Percentiles rank a stretch among this genome's conserved stretches.
These are phyloP conservation scores for Hypothenemus hampei DNA, from an alignment of 1,140 invertebrate genomes.

Conservation along the genomic window DNA sequence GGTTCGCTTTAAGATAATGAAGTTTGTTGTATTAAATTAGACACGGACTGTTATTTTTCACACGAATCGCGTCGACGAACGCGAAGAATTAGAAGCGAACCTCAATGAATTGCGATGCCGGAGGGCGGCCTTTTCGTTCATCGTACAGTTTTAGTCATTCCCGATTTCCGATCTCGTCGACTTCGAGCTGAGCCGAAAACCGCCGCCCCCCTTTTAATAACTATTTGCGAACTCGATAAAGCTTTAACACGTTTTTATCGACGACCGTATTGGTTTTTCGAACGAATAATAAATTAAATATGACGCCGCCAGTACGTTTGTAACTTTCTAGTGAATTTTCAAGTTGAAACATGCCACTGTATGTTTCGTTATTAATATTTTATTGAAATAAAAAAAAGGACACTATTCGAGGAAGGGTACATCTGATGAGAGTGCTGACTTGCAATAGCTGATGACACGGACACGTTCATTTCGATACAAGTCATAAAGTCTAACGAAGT, in stretches of 20 bases:
- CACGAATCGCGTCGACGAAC: constrained; percentile 2
- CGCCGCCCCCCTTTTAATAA: constrained; percentile 23
- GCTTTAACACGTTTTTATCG: constrained; percentile 21
- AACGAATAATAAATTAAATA: constrained; percentile 17
- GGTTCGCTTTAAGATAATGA: constrained; percentile 21
- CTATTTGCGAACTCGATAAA: constrained; percentile 19
- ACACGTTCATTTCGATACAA: too few species aligned
- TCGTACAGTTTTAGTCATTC: not conserved
- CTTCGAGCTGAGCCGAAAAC: constrained; percentile 11
- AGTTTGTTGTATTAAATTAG: constrained; percentile 17
- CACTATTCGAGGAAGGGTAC: too few species aligned
- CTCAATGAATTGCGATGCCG: not conserved
- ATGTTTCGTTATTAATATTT: too few species aligned
- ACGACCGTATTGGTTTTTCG: constrained; percentile 16
- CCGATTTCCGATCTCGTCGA: not conserved
- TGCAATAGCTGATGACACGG: too few species aligned
- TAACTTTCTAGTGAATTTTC: too few species aligned
- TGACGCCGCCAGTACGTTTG: too few species aligned
- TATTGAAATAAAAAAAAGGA: too few species aligned
- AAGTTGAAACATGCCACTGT: too few species aligned
- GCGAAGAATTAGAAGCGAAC: not conserved
- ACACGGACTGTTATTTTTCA: constrained; percentile 14
- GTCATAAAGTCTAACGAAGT: too few species aligned
- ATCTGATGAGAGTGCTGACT: too few species aligned
- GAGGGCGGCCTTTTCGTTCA: not conserved